Evolutionary conservation across 2,797 vertebrate genomes (phyloP).

Genomic region (Clarias fuscus): DNA sequence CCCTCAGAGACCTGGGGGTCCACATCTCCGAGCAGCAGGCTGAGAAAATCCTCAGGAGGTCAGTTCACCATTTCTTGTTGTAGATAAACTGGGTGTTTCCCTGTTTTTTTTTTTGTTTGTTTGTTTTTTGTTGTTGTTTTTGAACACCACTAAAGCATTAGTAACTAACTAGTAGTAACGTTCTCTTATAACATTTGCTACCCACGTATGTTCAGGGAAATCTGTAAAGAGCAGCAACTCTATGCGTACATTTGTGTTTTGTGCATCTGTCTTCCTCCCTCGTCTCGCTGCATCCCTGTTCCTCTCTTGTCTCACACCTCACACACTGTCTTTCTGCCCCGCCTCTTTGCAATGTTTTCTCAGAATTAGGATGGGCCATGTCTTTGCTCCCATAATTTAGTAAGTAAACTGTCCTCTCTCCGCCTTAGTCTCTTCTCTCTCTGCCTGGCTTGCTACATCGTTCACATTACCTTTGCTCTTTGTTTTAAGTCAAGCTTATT

Average conservation of each 20-base stretch:
- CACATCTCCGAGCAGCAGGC: constrained; percentile 95
- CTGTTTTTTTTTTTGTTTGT: not conserved
- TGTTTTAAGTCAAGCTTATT: not conserved
- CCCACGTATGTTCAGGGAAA: not conserved
- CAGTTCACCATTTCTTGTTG: constrained; percentile 38
- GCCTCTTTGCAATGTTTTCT: constrained; percentile 76
- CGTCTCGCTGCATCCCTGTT: constrained; percentile 39
- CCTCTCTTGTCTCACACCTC: constrained; percentile 41
- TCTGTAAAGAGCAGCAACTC: not conserved
- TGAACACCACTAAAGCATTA: not conserved
- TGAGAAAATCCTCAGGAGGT: constrained; percentile 94
- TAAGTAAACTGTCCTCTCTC: constrained; percentile 80
- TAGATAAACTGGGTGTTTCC: not conserved
- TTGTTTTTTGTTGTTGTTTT: not conserved
- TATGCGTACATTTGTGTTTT: constrained; percentile 9
- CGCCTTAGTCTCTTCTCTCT: constrained; percentile 9
- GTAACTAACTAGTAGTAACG: not conserved
- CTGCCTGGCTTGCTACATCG: too few relatives aligned
- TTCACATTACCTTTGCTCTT: not conserved
- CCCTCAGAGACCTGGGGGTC: constrained; percentile 91
- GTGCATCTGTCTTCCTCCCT: constrained; percentile 30
- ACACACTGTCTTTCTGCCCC: constrained; percentile 52
- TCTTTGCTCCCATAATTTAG: constrained; percentile 95
- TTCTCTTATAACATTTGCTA: not conserved
- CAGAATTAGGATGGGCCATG: constrained; percentile 94